Evolutionary conservation across 1,140 invertebrate genomes (phyloP), one percentile per base, ranked within the genome.

Genomic region (Lordiphosa collinella): DNA sequence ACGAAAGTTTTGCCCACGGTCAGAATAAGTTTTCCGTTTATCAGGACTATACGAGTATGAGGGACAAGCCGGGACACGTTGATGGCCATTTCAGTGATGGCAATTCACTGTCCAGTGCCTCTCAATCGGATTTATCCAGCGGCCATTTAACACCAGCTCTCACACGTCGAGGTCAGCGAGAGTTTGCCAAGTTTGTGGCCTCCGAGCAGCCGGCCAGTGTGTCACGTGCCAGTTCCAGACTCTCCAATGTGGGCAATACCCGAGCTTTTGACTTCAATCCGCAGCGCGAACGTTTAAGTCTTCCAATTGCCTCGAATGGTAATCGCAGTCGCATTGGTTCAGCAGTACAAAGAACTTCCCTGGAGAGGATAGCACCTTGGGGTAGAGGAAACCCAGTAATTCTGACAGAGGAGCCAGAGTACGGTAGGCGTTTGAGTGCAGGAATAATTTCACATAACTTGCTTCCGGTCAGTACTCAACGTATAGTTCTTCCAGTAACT

Each of bases 221-320:
- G 18, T 85, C 79, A 3, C 61, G 80, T 12, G 43, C 64, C 47
- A 71, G 63, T 41, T 72, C 74, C 10, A 40, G 78, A 12, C 67
- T 79, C 14, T 74, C 84, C 8, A 66, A 64, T 47, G 34, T 35
- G 9, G 44, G 49, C 31, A 49, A 29, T 38, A 16, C 49, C 34
- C 46, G 85, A n/a, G 50, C 67, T 34, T 87, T 87, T 11, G 86
- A 87, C 18, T 87, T 63, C 16, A 87, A 87, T 82, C 68, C 86
- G 0, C 60, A 78, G 11, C 85, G 86, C 10, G 69, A 78, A 10
- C 75, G 86, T 13, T 49, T 85, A 4, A 66, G 43, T 63, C 61
- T 76, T 16, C 63, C 72, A 6, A 49, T 65, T 38, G 32, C 49
- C n/a, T 58, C 29, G 3, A 47, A 32, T 31, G 35, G 35, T 11